Evolutionary conservation across 2,113 vertebrate genomes (phyloP).

Genomic region (Mandrillus leucophaeus): DNA sequence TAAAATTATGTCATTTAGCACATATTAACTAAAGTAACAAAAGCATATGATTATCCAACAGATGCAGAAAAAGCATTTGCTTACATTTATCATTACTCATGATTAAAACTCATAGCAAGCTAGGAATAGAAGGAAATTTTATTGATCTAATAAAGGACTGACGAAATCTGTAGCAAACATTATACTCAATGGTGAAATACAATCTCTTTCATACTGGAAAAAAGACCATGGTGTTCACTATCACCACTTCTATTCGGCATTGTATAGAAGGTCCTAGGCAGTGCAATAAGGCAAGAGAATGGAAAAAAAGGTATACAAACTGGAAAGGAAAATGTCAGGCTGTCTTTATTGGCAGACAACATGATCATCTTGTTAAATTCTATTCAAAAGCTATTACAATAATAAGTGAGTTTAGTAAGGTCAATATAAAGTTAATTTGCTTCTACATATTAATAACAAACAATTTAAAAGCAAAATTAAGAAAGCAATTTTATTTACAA

Average conservation of each 20-base stretch:
- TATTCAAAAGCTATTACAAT: neutral
- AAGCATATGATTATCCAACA: neutral
- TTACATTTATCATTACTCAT: neutral
- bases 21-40: neutral
- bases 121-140: neutral
- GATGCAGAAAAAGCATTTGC: neutral
- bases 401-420: neutral
- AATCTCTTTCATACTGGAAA: neutral
- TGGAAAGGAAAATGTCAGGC: neutral
- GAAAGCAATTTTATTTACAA: neutral
- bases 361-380: neutral
- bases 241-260: neutral
- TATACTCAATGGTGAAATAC: neutral
- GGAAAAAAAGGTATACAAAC: neutral
- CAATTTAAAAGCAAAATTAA: neutral
- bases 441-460: neutral
- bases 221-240: neutral
- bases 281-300: neutral
- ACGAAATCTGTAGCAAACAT: neutral
- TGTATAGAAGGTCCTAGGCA: neutral
- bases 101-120: slow-evolving; percentile 24
- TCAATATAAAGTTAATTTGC: neutral
- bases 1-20: neutral
- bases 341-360: neutral
- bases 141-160: neutral